Evolutionary conservation across 2,888 invertebrate species (phyloP).

Genomic region (Drosophila mettleri): DNA sequence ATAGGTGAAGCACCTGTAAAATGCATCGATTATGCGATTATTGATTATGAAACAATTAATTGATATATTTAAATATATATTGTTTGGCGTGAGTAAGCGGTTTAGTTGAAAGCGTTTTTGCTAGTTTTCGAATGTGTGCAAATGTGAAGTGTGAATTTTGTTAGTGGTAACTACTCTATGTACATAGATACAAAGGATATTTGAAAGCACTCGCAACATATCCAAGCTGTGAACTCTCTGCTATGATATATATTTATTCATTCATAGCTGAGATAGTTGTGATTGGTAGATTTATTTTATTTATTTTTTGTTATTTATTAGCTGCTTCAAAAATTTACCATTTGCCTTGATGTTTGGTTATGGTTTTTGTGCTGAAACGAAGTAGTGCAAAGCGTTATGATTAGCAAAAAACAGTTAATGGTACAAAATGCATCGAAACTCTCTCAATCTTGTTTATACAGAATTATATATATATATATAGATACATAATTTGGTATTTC

Average conservation of each 20-base stretch:
- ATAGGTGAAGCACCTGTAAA: conserved; percentile 83
- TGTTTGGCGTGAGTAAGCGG: conserved; percentile 50
- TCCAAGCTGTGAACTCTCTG: conserved; percentile 20
- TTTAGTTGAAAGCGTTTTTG: conserved; percentile 68
- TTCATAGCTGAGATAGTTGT: conserved; percentile 41
- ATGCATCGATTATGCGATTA: conserved; percentile 14
- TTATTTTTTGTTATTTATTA: conserved; percentile 53
- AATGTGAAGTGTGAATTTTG: conserved; percentile 59
- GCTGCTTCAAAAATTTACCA: conserved; percentile 88
- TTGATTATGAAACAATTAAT: no score
- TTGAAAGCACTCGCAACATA: conserved; percentile 17
- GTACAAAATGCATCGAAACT: conserved; percentile 47
- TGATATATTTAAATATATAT: not conserved
- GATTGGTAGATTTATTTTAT: no score
- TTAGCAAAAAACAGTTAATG: conserved; percentile 70
- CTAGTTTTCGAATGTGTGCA: conserved; percentile 63
- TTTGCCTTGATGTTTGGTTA: conserved; percentile 94
- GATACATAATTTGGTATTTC: conserved; percentile 2
- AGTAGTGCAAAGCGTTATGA: conserved; percentile 79
- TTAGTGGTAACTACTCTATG: conserved; percentile 37
- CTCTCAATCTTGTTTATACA: conserved; percentile 2
- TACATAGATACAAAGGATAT: conserved; percentile 13
- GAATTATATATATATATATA: not conserved
- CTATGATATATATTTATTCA: not conserved
- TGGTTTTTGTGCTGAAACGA: conserved; percentile 93